These are phyloP conservation scores for Ciconia nigra DNA, from an alignment of 2,797 vertebrate species.

Conservation along the genomic window DNA sequence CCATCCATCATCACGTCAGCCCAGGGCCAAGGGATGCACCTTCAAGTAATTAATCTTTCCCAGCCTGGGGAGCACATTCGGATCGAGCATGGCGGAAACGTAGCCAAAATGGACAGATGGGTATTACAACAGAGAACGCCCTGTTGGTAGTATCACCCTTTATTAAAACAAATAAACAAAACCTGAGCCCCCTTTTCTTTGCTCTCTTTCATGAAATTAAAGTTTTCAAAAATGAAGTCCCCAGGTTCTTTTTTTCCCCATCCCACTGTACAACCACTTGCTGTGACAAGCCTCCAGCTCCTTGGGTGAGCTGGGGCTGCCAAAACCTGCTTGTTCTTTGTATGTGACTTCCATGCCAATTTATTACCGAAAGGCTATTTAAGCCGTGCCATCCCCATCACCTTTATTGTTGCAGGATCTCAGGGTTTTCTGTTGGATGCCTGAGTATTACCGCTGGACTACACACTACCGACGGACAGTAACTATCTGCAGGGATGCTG, in stretches of 20 bases:
- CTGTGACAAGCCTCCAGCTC: not conserved
- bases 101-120: not conserved
- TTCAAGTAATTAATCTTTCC: not conserved
- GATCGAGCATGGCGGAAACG: fast-evolving
- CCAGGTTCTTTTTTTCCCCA: not conserved
- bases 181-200: not conserved
- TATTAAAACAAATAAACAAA: not conserved
- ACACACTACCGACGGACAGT: fast-evolving
- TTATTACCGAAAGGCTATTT: not conserved
- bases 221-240: not conserved
- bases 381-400: not conserved
- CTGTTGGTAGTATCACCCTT: not conserved
- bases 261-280: not conserved
- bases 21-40: not conserved
- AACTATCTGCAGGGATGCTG: not conserved
- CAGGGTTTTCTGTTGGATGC: not conserved
- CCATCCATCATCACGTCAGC: not conserved
- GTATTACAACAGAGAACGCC: not conserved
- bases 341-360: not conserved
- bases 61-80: not conserved
- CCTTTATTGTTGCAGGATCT: not conserved
- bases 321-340: not conserved
- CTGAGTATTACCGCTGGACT: not conserved
- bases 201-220: not conserved
- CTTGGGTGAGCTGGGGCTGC: not conserved